Base-by-base conservation (phyloP, 1,140 invertebrate species). In the Drosophila miranda region DNA sequence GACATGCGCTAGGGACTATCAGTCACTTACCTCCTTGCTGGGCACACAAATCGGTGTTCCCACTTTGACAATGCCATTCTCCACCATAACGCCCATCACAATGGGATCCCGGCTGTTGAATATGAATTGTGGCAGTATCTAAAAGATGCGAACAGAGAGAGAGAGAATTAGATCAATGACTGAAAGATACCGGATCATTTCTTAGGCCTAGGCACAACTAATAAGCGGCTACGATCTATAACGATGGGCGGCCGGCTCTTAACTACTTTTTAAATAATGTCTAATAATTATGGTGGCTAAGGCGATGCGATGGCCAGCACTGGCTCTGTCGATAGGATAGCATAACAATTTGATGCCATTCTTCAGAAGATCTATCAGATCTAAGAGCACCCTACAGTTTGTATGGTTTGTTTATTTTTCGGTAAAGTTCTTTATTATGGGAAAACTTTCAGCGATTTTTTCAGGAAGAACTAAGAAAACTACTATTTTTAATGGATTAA, bases 61-160 rank as follows among this genome's bases (percentile, higher is more conserved):
- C 83, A 98, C 96, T 91, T 97, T 98, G 1, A 99, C 93, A 56
- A 99, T 95, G 14, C 99, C 99, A 44, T 96, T 97, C 92, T 99
- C 98, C 1, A 99, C 94, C 91, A 96, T 96, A 1, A 99, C 98
- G 41, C 99, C 99, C 75, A 97, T 94, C 7, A 99, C 96, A 88
- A 99, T 99, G 0, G 99, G 99, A 93, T 99, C 98, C 56, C 99
- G 93, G 3, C 97, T 97, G 92, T 99, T 99, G 94, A 99, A 99
- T 70, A 99, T 95, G 91, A 95, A 98, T 92, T 99, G 95, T 42
- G 94, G 94, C 84, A 95, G 89, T 66, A 95, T 92, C 92, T 93
- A 30, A 13, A 6, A 19, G 43, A 46, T 19, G 19, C 1, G 19
- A 19, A 19, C 5, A 26, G 23, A 23, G 23, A 23, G 23, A 26